Base-by-base conservation (phyloP, 2,888 invertebrate species). In the Epinotia brunnichana region DNA sequence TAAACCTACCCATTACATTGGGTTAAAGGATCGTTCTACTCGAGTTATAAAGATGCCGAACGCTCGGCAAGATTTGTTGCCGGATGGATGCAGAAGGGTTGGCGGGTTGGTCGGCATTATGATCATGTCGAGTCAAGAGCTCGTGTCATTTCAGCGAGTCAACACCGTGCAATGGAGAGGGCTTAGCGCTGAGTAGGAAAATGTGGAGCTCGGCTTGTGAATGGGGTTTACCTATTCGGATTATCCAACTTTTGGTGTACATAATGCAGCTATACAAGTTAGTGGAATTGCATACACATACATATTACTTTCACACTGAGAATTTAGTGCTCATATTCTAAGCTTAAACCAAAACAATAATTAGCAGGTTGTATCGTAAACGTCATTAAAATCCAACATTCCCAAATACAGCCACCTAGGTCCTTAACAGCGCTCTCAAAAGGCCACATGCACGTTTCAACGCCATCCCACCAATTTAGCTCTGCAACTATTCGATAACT, bases 1-100 rank as follows among this genome's bases (percentile, higher is more conserved):
- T 92, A 90, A 92, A 92, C 92, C 92, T 90, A 87, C 86, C 91
- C 92, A 91, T 93, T 93, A 92, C 86, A 91, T 90, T 87, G 90
- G 92, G 92, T 91, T 92, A 92, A 92, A 88, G 90, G 92, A 93
- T 93, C 90, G 89, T 83, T 84, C 85, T 85, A 82, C 87, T 88
- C 88, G 86, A 86, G 89, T 90, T 92, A 91, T 93, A 93, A 92
- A 92, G 93, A 92, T 90, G 90, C 91, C 89, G 90, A 89, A 89
- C 84, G 87, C 83, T 84, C 84, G 85, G 85, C 82, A 91, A 92
- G 92, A 92, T 93, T 93, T 93, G 92, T 91, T 83, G 87, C 85
- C 88, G 91, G 89, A 90, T 90, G 86, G 88, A 89, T 89, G 90
- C 90, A 89, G 91, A 92, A 92, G 92, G 92, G 92, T 92, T 92